phyloP scores from a whole-genome alignment of 2,797 vertebrate genomes.

The Lerista edwardsae region DNA sequence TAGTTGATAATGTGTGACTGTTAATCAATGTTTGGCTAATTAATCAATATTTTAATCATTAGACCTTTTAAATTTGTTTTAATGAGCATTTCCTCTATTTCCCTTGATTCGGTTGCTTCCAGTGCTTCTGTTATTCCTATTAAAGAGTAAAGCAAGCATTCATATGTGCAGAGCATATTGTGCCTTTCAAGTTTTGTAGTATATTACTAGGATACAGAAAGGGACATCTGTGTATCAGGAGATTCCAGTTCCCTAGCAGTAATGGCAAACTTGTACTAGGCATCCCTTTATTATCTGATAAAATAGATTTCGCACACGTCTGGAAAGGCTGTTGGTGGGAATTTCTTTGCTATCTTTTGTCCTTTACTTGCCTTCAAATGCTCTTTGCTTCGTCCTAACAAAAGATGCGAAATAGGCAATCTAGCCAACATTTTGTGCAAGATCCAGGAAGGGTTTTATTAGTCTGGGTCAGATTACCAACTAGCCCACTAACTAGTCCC shows the following conservation, averaged over 20 bases:
- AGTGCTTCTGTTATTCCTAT: slow-evolving; percentile 83
- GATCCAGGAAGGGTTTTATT: background rate
- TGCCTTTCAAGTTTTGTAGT: slow-evolving; percentile 43
- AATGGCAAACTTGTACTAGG: slow-evolving; percentile 10
- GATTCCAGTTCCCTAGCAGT: slow-evolving; percentile 41
- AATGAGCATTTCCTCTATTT: slow-evolving; percentile 95
- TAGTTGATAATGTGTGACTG: slow-evolving; percentile 98
- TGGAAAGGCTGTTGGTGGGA: background rate
- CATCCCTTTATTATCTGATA: slow-evolving; percentile 34
- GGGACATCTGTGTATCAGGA: slow-evolving; percentile 25
- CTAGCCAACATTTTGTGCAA: background rate
- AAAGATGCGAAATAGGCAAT: background rate
- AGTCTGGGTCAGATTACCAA: background rate
- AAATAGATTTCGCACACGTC: background rate
- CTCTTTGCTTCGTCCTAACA: background rate
- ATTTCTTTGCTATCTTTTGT: background rate
- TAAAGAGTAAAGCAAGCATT: slow-evolving; percentile 81
- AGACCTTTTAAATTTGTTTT: slow-evolving; percentile 91
- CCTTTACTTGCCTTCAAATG: background rate
- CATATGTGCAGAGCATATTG: slow-evolving; percentile 44
- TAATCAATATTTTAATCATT: slow-evolving; percentile 99
- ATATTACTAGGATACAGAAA: background rate
- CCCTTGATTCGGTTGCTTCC: slow-evolving; percentile 86
- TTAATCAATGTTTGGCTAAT: slow-evolving; percentile 99
- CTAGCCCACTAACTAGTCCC: too few species aligned